phyloP scores from a whole-genome alignment of 2,888 invertebrate species.

The Drosophila cracens region DNA sequence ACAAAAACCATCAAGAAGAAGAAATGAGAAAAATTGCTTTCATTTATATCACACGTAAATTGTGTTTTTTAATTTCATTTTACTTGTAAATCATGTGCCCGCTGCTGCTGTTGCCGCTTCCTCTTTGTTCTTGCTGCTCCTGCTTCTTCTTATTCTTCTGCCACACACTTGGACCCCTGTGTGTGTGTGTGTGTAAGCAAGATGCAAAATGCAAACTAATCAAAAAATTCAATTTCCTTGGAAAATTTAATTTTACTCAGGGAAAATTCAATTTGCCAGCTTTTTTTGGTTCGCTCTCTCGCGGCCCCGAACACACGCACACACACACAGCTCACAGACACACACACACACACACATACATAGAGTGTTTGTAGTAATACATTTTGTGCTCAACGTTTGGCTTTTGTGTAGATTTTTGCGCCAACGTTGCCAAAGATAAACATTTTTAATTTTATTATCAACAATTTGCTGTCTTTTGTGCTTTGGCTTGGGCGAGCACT shows the following conservation, averaged over 20 bases:
- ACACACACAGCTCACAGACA: neutral
- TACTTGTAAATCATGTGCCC: constrained; percentile 74
- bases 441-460: constrained; percentile 78
- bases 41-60: constrained; percentile 51
- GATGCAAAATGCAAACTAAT: constrained; percentile 84
- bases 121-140: constrained; percentile 40
- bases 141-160: constrained; percentile 18
- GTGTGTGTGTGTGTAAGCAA: constrained; percentile 44
- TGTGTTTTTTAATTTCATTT: constrained; percentile 76
- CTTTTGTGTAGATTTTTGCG: constrained; percentile 57
- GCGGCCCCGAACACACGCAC: constrained; percentile 33
- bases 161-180: neutral
- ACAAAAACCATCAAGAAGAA: constrained; percentile 1
- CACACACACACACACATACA: constrained; percentile 17
- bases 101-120: constrained; percentile 38
- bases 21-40: constrained; percentile 42
- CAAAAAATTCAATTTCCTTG: constrained; percentile 83
- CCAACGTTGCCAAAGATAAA: constrained; percentile 61
- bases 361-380: constrained; percentile 48
- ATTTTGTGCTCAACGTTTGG: constrained; percentile 48
- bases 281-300: constrained; percentile 57
- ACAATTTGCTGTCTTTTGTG: constrained; percentile 58
- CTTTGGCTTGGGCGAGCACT: constrained; percentile 5
- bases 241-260: constrained; percentile 80
- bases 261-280: constrained; percentile 78